These are phyloP conservation scores for Tretioscincus oriximinensis DNA, from an alignment of 2,113 vertebrate species.

Conservation along the genomic window DNA sequence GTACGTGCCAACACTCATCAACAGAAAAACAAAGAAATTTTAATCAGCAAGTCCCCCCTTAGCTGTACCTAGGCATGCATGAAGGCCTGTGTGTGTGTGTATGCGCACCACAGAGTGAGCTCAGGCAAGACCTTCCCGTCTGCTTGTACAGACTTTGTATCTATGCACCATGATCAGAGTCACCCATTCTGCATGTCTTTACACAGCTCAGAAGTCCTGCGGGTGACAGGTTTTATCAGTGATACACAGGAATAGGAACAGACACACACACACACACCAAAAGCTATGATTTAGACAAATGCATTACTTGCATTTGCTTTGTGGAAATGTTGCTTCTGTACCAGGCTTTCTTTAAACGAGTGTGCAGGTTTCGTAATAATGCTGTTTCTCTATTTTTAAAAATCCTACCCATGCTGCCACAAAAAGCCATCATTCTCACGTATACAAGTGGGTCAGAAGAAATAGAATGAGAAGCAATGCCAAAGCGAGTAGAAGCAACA, in stretches of 20 bases:
- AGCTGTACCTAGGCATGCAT: constrained; percentile 24
- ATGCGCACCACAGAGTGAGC: too few species aligned
- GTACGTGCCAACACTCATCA: constrained; percentile 22
- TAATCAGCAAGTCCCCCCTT: constrained; percentile 19
- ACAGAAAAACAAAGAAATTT: constrained; percentile 25
- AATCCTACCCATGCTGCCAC: not conserved
- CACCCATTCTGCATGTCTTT: not conserved
- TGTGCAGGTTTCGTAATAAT: not conserved
- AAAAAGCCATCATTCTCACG: not conserved
- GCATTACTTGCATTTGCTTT: not conserved
- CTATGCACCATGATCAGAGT: not conserved
- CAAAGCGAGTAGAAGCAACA: not conserved
- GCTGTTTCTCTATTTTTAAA: not conserved
- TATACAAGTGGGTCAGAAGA: constrained; percentile 6
- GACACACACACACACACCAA: not conserved
- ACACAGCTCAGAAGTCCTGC: not conserved
- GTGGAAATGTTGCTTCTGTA: not conserved
- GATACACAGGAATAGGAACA: not conserved
- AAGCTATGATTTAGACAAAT: not conserved
- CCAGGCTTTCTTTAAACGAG: not conserved
- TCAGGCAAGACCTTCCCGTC: constrained; percentile 17
- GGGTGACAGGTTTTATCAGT: not conserved
- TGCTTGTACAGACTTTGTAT: not conserved
- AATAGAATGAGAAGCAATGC: not conserved
- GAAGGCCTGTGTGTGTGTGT: not conserved